Evolutionary conservation across 1,140 invertebrate species (phyloP), one percentile per base, ranked within the genome.

Genomic region (Scylla paramamosain): DNA sequence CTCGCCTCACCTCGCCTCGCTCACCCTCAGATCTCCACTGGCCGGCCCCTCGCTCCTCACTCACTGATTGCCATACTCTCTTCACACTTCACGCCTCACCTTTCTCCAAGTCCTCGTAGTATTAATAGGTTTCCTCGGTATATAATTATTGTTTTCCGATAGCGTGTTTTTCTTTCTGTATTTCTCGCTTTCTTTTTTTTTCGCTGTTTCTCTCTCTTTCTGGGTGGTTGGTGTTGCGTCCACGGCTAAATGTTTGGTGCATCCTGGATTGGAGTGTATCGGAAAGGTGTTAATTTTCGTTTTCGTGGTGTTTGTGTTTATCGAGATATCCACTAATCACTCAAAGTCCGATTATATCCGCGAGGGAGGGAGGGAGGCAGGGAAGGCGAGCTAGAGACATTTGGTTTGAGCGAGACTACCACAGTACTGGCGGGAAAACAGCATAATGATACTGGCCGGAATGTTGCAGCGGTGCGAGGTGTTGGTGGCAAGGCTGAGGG

Each of bases 61-160:
- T 77, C 67, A n/a, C 67, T 77, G 20, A 77, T n/a, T 77, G 6
- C 6, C 20, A n/a, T 20, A 25, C 6, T 77, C 20, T n/a, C 67
- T n/a, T n/a, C 1, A 77, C 10, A 59, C 67, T 77, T n/a, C 6
- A 3, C 46, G 29, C 48, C 28, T 48, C 29, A 31, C 48, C 89
- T 20, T 48, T 59, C 48, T 48, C 48, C 89, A 10, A 20, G 25
- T n/a, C 45, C 31, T 39, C 31, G 12, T 39, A 39, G 12, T 7
- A 90, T 46, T 90, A 39, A 39, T 39, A 39, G 39, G 39, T 46
- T 90, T 7, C 45, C 45, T n/a, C 45, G 39, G 39, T 46, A n/a
- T 28, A 39, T 90, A n/a, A 45, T n/a, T n/a, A 90, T 46, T 90
- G 31, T 90, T 46, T 28, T 46, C 45, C 45, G n/a, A 77, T 82